These are phyloP conservation scores for Dryadula phaetusa DNA, from an alignment of 2,888 invertebrate genomes.

Conservation along the genomic window DNA sequence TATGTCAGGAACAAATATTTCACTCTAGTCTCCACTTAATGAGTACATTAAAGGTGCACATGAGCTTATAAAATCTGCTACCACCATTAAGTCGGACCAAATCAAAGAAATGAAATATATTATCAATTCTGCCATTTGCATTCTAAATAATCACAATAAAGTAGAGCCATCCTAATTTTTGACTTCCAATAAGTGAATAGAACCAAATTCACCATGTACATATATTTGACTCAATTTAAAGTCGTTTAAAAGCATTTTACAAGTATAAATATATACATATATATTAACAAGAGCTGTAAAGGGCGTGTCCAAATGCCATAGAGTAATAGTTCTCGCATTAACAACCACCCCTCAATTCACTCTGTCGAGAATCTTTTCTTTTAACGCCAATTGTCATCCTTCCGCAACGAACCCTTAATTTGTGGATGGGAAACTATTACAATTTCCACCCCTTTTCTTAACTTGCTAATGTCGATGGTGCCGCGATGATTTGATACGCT, in stretches of 20 bases:
- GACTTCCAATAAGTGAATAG: no score
- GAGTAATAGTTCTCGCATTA: constrained; percentile 21
- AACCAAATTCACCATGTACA: no score
- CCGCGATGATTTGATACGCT: background rate
- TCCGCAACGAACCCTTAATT: constrained; percentile 18
- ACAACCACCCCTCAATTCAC: constrained; percentile 15
- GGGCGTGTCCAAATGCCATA: background rate
- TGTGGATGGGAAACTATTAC: constrained; percentile 21
- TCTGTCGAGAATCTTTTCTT: constrained; percentile 8
- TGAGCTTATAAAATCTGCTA: no score
- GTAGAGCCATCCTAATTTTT: no score
- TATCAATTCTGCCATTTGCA: no score
- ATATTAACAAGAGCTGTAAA: background rate
- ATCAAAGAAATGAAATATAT: no score
- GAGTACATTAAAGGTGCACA: no score
- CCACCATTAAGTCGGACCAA: no score
- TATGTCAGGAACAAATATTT: no score
- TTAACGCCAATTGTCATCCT: constrained; percentile 20
- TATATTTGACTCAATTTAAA: background rate
- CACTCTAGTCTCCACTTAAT: no score
- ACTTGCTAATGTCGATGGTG: background rate
- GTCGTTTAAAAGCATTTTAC: background rate
- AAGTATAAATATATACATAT: background rate
- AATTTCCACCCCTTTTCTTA: constrained; percentile 11
- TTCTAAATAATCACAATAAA: no score